phyloP scores from a whole-genome alignment of 1,140 invertebrate species.

The Neuroterus valhalla region DNA sequence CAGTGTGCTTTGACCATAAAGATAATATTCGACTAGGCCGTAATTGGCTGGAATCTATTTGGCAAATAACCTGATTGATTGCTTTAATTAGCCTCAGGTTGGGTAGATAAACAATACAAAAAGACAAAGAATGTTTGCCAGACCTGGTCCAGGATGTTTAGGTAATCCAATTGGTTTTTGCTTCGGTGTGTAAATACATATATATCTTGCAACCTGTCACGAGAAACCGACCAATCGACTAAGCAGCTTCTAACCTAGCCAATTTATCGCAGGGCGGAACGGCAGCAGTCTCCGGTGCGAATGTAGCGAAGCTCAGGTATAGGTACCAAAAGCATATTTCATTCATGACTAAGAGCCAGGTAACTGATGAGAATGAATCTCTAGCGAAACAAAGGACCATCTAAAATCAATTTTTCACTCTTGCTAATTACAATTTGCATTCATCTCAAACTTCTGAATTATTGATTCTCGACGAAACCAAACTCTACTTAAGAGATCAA shows the following conservation, averaged over 20 bases:
- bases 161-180: slow-evolving; percentile 26
- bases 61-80: not conserved
- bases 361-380: not conserved
- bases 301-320: slow-evolving; percentile 16
- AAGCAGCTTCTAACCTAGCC: slow-evolving; percentile 22
- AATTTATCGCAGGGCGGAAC: slow-evolving; percentile 53
- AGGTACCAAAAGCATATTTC: slow-evolving; percentile 16
- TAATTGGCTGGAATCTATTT: no score
- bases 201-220: slow-evolving; percentile 13
- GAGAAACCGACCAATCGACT: slow-evolving; percentile 21
- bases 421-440: slow-evolving; percentile 9
- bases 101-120: not conserved
- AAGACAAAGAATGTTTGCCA: not conserved
- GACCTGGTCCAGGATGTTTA: slow-evolving; percentile 19
- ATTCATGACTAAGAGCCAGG: slow-evolving; percentile 27
- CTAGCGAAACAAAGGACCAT: slow-evolving; percentile 13
- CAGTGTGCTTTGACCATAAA: no score
- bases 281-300: slow-evolving; percentile 34
- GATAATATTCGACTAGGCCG: no score
- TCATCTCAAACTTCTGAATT: slow-evolving; percentile 2
- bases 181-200: not conserved
- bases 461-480: slow-evolving; percentile 4
- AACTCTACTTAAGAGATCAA: no score
- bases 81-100: not conserved
- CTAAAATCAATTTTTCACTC: slow-evolving; percentile 8